Evolutionary conservation across 2,888 invertebrate genomes (phyloP), one percentile per base, ranked within the genome.

Genomic region (Hetaerina titia): DNA sequence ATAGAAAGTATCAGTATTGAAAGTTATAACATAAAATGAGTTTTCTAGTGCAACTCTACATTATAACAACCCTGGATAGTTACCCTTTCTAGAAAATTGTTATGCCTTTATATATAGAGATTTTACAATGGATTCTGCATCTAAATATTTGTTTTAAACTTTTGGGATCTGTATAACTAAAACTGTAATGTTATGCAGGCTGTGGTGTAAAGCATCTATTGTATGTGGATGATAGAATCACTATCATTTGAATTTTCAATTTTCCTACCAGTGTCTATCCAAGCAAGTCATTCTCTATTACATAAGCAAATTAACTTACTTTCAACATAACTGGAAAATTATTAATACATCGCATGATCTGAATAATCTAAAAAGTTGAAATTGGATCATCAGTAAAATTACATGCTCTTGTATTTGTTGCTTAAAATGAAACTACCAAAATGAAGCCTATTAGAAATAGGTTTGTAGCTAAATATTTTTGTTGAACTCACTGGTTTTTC

Each of bases 11-110:
- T 69, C 69, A 9, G 9, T 81, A 81, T 81, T 81, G 4, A 31
- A 81, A 25, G 25, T 92, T 64, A 22, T 56, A 69, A 92, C 92
- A 74, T 56, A 92, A 92, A 69, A 69, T 74, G 69, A 45, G n/a
- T 89, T n/a, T 92, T 92, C 92, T 56, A 56, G 92, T 92, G 92
- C 92, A 92, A 92, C 22, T 45, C 92, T 92, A 92, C 90, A 22
- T 13, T 69, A 69, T 74, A 22, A 92, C 56, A 69, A 92, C 69
- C 92, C 92, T 92, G 92, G 69, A 92, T 56, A 56, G 92, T 92
- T 56, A 92, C 81, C 58, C 89, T 69, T 92, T 92, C 92, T 92
- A 92, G 56, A 74, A 69, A 64, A 92, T 74, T 19, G 56, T 92
- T 45, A 56, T 92, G 92, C 92, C 92, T 92, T 64, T 92, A 92